Base-by-base conservation (phyloP, 1,140 invertebrate genomes). In the Plectrocnemia conspersa region DNA sequence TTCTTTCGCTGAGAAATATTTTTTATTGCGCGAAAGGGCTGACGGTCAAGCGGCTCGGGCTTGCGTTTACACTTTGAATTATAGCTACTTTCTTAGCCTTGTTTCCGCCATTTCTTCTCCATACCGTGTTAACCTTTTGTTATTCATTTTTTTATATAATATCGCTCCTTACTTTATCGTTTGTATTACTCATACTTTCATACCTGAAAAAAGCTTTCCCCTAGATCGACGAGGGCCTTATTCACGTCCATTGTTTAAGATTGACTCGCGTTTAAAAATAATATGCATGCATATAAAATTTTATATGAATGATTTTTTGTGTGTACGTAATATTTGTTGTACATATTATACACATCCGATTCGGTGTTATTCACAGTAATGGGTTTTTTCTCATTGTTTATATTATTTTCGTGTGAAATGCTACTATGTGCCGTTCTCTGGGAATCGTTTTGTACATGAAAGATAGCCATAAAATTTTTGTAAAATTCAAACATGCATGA, bases 61-160 rank as follows among this genome's bases (percentile, higher is more conserved):
- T 49, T 52, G 36, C 32, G 57, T 59, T 59, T 59, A 48, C 57
- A 45, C 18, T 59, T 54, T 59, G 57, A 59, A 59, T 59, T 54
- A 59, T 59, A 54, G 32, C 52, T 54, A 52, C 52, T 40, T 59
- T 36, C 55, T 57, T 52, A 33, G 35, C 48, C 52, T 52, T 52
- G 40, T 52, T 52, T 52, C 29, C 16, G 36, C 15, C 25, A 24
- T 48, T 35, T 53, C 15, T 44, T 38, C 41, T 40, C 27, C 25
- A n/a, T n/a, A n/a, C 44, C 18, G 44, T 23, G 24, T 36, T 42
- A 53, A 45, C n/a, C n/a, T n/a, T n/a, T n/a, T n/a, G n/a, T n/a
- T n/a, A n/a, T n/a, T n/a, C n/a, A n/a, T n/a, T n/a, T n/a, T n/a
- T n/a, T n/a, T n/a, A n/a, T n/a, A n/a, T n/a, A n/a, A n/a, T n/a